A percentile compares a stretch with the other conserved stretches of the same genome.
phyloP scores from a whole-genome alignment of 1,140 invertebrate species.

The Nasonia longicornis region DNA sequence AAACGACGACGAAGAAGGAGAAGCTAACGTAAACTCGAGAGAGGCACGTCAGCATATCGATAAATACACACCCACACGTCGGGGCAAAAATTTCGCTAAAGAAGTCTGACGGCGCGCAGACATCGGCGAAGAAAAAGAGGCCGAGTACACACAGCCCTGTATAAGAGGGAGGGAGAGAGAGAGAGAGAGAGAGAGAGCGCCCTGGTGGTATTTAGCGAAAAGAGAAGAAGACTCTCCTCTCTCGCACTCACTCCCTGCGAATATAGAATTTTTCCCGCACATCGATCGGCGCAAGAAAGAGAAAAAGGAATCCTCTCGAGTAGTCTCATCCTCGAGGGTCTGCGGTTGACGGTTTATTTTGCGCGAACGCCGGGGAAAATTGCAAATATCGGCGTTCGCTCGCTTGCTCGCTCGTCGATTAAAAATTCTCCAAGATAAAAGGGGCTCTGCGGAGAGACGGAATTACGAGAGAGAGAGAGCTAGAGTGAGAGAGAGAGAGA shows the following conservation, averaged over 20 bases:
- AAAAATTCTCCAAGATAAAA: conserved; percentile 54
- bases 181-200: conserved; percentile 29
- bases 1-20: not conserved
- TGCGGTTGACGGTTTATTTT: conserved; percentile 45
- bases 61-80: not conserved
- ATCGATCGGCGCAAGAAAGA: conserved; percentile 32
- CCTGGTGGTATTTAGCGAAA: conserved; percentile 23
- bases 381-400: conserved; percentile 53
- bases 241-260: not conserved
- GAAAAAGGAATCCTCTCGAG: conserved; percentile 39
- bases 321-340: conserved; percentile 49
- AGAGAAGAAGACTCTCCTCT: conserved; percentile 13
- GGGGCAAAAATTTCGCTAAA: conserved; percentile 32
- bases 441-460: conserved; percentile 1
- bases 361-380: conserved; percentile 51
- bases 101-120: conserved; percentile 47
- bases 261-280: conserved; percentile 31
- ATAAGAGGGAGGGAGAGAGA: conserved; percentile 19
- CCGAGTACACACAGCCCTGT: conserved; percentile 42
- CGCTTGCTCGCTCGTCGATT: conserved; percentile 50
- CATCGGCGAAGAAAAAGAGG: conserved; percentile 31
- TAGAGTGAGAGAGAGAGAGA: no score
- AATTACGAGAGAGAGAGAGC: not conserved
- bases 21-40: not conserved
- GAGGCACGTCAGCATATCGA: not conserved